Evolutionary conservation across 2,113 vertebrate species (phyloP), one percentile per base, ranked within the genome.

Genomic region (Aythya baeri): DNA sequence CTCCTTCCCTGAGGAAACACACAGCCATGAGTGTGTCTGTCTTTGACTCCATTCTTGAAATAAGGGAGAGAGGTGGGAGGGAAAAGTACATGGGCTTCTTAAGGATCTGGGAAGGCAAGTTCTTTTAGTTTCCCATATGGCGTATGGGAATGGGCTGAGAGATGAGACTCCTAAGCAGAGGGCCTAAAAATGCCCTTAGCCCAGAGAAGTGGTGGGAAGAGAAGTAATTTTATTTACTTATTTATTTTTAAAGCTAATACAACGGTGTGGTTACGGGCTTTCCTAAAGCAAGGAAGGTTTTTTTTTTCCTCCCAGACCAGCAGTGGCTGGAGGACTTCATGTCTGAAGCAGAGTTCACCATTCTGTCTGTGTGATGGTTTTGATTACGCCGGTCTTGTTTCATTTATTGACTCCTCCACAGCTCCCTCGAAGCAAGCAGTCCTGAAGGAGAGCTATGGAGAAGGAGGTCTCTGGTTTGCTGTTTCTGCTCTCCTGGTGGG

Each of bases 41-140:
- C 91, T 92, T 49, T 91, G 94, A 92, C 89, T 94, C 76, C 0
- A 1, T 68, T 67, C 79, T 86, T 62, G 79, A 90, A 94, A 95
- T 46, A 55, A 86, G 29, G 61, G 67, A 95, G 95, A 91, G 91
- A 93, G 63, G 92, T 96, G 86, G 92, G 96, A 96, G 92, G 94
- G 83, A 95, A 97, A 90, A 96, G 95, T 93, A 95, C 95, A 97
- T 0, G 2, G 94, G 65, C 94, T 94, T 95, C 95, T 83, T 86
- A 44, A 86, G 72, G 55, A 88, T 90, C 86, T 80, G 83, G 63
- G 75, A 91, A 93, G 90, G 86, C 79, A 25, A 80, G 59, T 86
- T 62, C 59, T 86, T 80, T 90, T 72, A 4, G 67, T 46, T 94
- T 77, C 68, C 91, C 92, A 94, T 94, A 88, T 95, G 94, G 95